These are phyloP conservation scores for Falco rusticolus DNA, from an alignment of 2,797 vertebrate genomes.

Conservation along the genomic window DNA sequence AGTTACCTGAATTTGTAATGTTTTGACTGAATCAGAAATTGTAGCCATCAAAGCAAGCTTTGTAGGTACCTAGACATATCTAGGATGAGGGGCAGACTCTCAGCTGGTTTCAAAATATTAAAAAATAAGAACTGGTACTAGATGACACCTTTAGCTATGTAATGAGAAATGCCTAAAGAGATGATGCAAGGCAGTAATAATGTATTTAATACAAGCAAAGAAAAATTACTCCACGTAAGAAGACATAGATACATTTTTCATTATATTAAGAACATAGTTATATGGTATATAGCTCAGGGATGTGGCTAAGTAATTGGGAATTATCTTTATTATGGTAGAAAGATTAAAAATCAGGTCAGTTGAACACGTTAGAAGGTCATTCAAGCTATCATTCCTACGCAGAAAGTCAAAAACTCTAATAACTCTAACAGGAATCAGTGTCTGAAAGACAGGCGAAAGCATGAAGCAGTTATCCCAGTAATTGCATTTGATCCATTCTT, in stretches of 20 bases:
- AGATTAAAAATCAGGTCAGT: not conserved
- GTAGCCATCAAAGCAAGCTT: not conserved
- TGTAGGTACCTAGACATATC: not conserved
- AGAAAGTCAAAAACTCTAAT: not conserved
- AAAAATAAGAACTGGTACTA: not conserved
- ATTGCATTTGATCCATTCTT: not conserved
- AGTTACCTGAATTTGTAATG: not conserved
- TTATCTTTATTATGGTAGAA: not conserved
- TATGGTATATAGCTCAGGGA: not conserved
- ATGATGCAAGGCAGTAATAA: not conserved
- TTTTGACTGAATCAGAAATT: not conserved
- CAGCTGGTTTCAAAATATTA: not conserved
- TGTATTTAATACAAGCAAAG: not conserved
- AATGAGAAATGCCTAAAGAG: not conserved
- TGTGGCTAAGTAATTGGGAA: not conserved
- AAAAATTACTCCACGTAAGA: not conserved
- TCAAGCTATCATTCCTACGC: not conserved
- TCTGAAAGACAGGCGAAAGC: not conserved
- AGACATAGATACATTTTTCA: not conserved
- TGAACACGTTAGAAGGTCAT: not conserved
- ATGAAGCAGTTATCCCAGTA: not conserved
- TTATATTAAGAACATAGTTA: not conserved
- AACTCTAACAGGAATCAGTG: not conserved
- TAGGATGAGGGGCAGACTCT: not conserved
- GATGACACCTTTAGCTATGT: not conserved